Evolutionary conservation across 2,888 invertebrate species (phyloP), one percentile per base, ranked within the genome.

Genomic region (Thymelicus sylvestris): DNA sequence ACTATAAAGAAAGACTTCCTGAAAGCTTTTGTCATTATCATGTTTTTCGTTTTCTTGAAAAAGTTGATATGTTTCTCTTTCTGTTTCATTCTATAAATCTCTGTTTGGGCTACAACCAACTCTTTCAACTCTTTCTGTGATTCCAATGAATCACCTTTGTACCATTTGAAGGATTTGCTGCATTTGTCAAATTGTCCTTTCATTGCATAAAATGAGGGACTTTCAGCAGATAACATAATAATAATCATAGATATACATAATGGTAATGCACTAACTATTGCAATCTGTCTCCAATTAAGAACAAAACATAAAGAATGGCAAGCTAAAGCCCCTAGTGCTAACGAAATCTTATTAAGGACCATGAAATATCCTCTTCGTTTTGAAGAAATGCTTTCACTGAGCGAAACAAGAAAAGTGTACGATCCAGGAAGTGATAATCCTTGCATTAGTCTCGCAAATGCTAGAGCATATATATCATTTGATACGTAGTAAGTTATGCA

Each of bases 191-290:
- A 85, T 38, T 77, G 78, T 5, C 84, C 86, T 71, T 77, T 83
- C 70, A 81, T 73, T 0, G 85, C 87, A 13, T 82, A 77, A 70
- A 75, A 82, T 0, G 82, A 78, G 0, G 86, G 87, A 44, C 86
- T 87, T 67, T 87, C 87, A 0, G 82, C 81, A 81, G 84, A 86
- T 15, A 82, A 76, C 0, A 76, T 66, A 0, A 83, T 78, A n/a
- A 83, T 7, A 0, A 83, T 24, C 1, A 81, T 71, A 0, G 80
- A 67, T 0, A 77, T 68, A 0, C 76, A 67, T 0, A 77, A 13
- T 8, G 78, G 73, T 5, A 80, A 73, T 44, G 82, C 70, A 0
- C 70, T 63, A 7, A 66, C 41, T 5, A 55, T 12, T 7, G 81
- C 76, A 19, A 86, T 80, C 69, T 83, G 78, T 72, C 83, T 82